Base-by-base conservation (phyloP, 2,113 vertebrate genomes). In the Phodopus roborovskii region DNA sequence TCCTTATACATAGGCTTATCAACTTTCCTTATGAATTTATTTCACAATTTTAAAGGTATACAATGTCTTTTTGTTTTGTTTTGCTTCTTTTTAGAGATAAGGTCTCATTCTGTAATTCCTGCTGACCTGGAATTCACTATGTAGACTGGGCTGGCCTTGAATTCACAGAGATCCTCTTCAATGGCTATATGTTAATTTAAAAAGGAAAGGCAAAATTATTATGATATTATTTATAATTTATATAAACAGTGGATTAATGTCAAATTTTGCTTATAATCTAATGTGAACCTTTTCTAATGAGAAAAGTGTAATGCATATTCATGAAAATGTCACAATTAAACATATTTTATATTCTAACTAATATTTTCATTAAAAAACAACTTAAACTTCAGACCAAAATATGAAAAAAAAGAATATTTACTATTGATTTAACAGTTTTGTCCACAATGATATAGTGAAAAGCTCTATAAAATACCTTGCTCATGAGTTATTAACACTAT, bases 31-130 rank as follows among this genome's bases (percentile, higher is more conserved):
- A 0, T 36, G 60, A 58, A 39, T 30, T 92, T 96, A 39, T 10
- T 93, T 95, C 89, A 95, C 60, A 8, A 42, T 94, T 97, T 88
- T 96, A 94, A 97, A 95, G 90, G 83, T 78, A 91, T 45, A 62
- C 9, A 36, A 79, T 95, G 64, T 56, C 17, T 12, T 64, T 19
- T 26, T 83, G 39, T 60, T 60, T 70, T 70, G 33, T 45, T 75
- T 56, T 56, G 5, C 53, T 56, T 56, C 12, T 56, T 20, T 56
- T 81, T 58, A 62, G 8, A 64, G n/a, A 17, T 16, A 42, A 84
- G 7, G 58, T 45, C 15, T 83, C 22, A 82, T 12, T 83, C 22
- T 84, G 58, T 64, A 84, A 16, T 84, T 84, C 16, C 2, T 3
- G 8, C 4, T 45, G n/a, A 15, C 15, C 58, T 62, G 26, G 58